Base-by-base conservation (phyloP, 2,113 vertebrate species). In the Pterocles orientalis region DNA sequence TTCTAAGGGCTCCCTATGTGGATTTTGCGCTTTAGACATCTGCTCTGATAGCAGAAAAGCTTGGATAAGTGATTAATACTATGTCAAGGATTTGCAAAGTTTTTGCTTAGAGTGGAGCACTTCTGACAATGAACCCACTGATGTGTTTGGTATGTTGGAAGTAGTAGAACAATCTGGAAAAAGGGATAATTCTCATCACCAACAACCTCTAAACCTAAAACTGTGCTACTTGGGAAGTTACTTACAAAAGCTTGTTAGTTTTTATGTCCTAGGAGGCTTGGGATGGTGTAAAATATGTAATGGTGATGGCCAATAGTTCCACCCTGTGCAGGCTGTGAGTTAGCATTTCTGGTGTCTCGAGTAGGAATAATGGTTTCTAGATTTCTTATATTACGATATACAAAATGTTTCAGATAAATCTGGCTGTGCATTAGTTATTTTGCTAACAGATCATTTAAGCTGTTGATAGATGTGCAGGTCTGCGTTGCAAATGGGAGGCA, bases 11-110 rank as follows among this genome's bases (percentile, higher is more conserved):
- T 95, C 94, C 83, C 94, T 75, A 34, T 62, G 10, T 64, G 79
- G 91, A 60, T 88, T 58, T 81, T 0, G 3, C 91, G 83, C 78
- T 80, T 94, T 56, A 96, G 92, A 90, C 91, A 96, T 96, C 95
- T 96, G 87, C 80, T 90, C 83, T 0, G 70, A 92, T 69, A 86
- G 95, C 82, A 92, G 76, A 79, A 81, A 88, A 88, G 64, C 86
- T 73, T 72, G 48, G 10, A 64, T 31, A 69, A 85, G 70, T 81
- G 73, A 94, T 89, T 90, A 86, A 84, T 80, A 34, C 75, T 71
- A 65, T 53, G 84, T 81, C 86, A 86, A 94, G 76, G 78, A 82
- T 83, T 79, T 86, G 50, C 45, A 90, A 96, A 91, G 71, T 92
- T 97, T 77, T 36, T 85, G 14, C 65, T 84, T 39, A 1, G 36